phyloP scores from a whole-genome alignment of 2,888 invertebrate genomes.

The Eristalinus sepulchralis region DNA sequence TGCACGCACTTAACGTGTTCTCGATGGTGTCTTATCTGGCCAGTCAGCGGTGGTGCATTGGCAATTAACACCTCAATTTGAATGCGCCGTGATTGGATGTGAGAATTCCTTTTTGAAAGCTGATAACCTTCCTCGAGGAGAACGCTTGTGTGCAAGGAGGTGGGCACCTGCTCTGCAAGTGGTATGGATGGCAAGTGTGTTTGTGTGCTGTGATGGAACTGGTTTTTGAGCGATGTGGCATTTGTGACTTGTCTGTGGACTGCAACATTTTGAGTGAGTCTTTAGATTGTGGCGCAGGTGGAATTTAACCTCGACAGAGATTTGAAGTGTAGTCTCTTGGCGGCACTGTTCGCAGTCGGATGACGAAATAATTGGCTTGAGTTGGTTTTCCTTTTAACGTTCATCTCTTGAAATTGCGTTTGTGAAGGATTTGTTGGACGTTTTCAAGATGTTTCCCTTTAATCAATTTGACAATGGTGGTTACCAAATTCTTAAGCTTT shows the following conservation, averaged over 20 bases:
- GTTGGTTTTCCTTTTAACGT: too few relatives aligned
- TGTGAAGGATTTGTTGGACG: too few relatives aligned
- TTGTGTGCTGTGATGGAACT: neutral
- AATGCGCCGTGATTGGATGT: conserved; percentile 37
- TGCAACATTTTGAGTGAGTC: neutral
- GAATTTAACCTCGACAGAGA: too few relatives aligned
- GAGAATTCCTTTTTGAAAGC: conserved; percentile 44
- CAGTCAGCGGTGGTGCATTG: conserved; percentile 16
- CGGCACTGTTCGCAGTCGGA: too few relatives aligned
- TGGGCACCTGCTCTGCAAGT: conserved; percentile 18
- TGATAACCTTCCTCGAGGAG: conserved; percentile 45
- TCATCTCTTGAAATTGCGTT: too few relatives aligned
- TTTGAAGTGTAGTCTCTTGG: too few relatives aligned
- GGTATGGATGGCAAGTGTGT: neutral
- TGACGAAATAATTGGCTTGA: too few relatives aligned
- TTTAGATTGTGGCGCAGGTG: too few relatives aligned
- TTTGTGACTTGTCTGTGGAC: neutral
- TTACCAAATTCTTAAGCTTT: too few relatives aligned
- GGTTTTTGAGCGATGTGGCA: neutral
- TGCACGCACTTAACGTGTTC: conserved; percentile 17
- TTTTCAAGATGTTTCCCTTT: too few relatives aligned
- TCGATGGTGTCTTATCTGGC: conserved; percentile 22
- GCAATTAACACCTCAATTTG: conserved; percentile 54
- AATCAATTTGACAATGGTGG: too few relatives aligned
- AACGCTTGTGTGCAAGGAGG: conserved; percentile 11